These are phyloP conservation scores for Canis aureus DNA, from an alignment of 2,113 vertebrate species.

Conservation along the genomic window DNA sequence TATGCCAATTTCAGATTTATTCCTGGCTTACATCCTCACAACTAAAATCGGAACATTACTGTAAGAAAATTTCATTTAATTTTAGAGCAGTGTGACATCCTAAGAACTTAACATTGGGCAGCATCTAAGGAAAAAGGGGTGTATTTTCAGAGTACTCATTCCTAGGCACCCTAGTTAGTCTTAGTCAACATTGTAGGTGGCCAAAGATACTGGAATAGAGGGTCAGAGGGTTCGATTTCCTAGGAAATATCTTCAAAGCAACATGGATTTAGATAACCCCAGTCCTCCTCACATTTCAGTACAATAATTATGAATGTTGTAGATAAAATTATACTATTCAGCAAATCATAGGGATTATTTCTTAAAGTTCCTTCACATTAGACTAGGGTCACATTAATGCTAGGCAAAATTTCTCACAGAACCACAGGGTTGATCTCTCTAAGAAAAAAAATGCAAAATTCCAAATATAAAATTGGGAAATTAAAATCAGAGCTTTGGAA, in stretches of 20 bases:
- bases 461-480: constrained; percentile 37
- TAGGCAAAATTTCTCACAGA: not conserved
- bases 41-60: constrained; percentile 25
- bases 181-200: not conserved
- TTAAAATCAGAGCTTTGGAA: not conserved
- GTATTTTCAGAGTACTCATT: not conserved
- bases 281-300: not conserved
- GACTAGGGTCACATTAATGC: not conserved
- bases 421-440: not conserved
- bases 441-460: not conserved
- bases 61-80: constrained; percentile 31
- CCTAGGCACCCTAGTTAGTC: not conserved
- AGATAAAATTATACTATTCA: not conserved
- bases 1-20: constrained; percentile 6
- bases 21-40: not conserved
- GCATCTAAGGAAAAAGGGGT: not conserved
- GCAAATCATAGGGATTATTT: not conserved
- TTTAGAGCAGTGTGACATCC: not conserved
- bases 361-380: not conserved
- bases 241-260: not conserved
- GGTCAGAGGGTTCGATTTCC: not conserved
- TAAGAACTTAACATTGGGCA: not conserved
- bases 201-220: not conserved
- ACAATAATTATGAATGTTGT: not conserved
- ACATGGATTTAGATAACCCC: not conserved